Conservation (phyloP, 2,113 vertebrate genomes). For the Columba janthina region DNA sequence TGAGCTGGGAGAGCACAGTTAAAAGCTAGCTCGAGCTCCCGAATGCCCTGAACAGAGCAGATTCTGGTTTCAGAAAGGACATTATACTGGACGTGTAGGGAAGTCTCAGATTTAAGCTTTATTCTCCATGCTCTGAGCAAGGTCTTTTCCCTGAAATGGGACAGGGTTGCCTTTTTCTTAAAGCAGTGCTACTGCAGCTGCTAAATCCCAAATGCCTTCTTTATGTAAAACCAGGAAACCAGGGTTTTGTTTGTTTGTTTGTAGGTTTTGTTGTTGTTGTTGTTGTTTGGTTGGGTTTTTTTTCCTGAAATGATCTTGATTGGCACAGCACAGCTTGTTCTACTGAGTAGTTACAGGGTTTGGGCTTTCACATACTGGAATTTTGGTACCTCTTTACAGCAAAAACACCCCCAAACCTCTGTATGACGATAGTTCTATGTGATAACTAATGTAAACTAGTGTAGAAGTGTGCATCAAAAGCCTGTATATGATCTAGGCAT, state of each 20-base stretch:
- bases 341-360: neutral
- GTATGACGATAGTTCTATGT: neutral
- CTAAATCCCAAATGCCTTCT: neutral
- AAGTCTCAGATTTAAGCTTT: neutral
- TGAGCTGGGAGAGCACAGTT: neutral
- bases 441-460: neutral
- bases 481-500: neutral
- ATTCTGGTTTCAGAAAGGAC: neutral
- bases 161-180: neutral
- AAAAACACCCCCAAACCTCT: neutral
- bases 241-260: neutral
- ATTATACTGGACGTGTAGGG: neutral
- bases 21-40: neutral
- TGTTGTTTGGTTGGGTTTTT: neutral
- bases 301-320: fast-evolving
- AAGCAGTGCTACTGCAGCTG: neutral
- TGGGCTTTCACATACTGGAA: neutral
- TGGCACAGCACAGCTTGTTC: neutral
- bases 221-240: neutral
- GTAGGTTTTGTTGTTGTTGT: too few relatives aligned
- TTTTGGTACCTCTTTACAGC: neutral
- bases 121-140: neutral
- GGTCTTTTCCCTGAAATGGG: neutral
- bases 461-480: neutral
- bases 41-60: neutral